Conservation (phyloP, 2,888 invertebrate species). For the Chaetogeoica ovagalla region DNA sequence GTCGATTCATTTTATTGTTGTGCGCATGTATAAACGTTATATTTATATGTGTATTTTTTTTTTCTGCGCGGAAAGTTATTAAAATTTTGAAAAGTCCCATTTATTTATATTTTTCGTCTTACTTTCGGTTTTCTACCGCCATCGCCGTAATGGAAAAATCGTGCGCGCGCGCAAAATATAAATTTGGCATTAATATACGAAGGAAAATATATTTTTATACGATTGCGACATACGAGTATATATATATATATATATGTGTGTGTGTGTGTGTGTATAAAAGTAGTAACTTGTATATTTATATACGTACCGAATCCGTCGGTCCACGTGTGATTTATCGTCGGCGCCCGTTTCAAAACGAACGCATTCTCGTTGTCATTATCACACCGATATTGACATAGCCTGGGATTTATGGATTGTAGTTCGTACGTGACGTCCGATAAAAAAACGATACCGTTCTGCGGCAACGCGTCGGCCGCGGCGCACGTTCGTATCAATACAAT, state of each 20-base stretch:
- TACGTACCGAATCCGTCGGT: conserved; percentile 54
- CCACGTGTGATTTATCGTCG: conserved; percentile 58
- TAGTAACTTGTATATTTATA: background rate
- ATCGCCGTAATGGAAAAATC: background rate
- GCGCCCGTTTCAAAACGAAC: conserved; percentile 54
- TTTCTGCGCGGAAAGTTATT: background rate
- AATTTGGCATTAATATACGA: too few relatives aligned
- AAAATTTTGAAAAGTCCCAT: background rate
- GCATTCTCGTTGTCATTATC: conserved; percentile 46
- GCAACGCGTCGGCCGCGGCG: conserved; percentile 60
- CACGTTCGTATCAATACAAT: conserved; percentile 54
- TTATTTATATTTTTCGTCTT: background rate
- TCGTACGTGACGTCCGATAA: conserved; percentile 71
- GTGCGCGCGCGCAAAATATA: too few relatives aligned
- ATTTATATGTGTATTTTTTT: background rate
- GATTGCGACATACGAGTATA: background rate
- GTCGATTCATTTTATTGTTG: too few relatives aligned
- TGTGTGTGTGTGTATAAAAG: too few relatives aligned
- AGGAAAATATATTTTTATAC: too few relatives aligned
- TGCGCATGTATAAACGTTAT: too few relatives aligned
- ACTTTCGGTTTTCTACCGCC: background rate
- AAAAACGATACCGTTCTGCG: conserved; percentile 62
- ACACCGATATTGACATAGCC: conserved; percentile 48
- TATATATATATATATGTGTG: background rate
- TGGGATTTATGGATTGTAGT: conserved; percentile 64